Percentiles rank a stretch among this genome's conserved stretches.
phyloP scores from a whole-genome alignment of 23 tunicate species.

The Phallusia fumigata region DNA sequence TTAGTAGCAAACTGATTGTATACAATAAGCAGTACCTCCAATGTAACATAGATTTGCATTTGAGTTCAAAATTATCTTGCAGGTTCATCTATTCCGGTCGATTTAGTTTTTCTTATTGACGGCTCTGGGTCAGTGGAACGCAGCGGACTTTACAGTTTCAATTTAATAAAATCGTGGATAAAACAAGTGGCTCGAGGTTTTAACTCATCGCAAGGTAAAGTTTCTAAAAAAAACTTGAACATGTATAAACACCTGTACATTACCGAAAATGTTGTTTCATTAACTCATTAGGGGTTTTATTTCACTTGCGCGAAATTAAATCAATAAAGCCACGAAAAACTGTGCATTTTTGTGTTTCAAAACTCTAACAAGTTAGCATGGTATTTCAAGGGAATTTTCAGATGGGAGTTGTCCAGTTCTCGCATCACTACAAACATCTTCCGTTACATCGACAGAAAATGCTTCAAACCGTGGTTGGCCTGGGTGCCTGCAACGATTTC shows the following conservation, averaged over 20 bases:
- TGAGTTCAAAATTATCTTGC: background rate
- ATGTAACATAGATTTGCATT: too few relatives aligned
- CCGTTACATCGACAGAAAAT: conserved; percentile 28
- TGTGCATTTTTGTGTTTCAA: too few relatives aligned
- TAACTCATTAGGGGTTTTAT: too few relatives aligned
- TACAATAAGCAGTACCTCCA: too few relatives aligned
- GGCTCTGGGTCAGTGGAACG: conserved; percentile 61
- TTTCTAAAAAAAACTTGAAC: too few relatives aligned
- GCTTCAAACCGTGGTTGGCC: conserved; percentile 54
- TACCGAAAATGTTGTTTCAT: too few relatives aligned
- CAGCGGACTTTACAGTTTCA: background rate
- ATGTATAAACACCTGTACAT: too few relatives aligned
- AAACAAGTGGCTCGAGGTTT: background rate
- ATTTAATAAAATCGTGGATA: background rate
- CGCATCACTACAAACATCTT: conserved; percentile 54
- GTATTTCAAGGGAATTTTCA: conserved; percentile 33
- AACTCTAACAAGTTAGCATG: too few relatives aligned
- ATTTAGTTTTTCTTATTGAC: conserved; percentile 68
- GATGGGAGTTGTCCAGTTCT: conserved; percentile 79
- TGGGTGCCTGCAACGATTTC: conserved; percentile 31
- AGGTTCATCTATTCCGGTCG: conserved; percentile 27
- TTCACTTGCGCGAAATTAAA: too few relatives aligned
- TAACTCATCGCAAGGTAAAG: background rate
- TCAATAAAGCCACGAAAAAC: too few relatives aligned
- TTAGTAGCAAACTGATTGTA: too few relatives aligned